phyloP scores from a whole-genome alignment of 2,888 invertebrate genomes.

The Minunthozetes semirufus region DNA sequence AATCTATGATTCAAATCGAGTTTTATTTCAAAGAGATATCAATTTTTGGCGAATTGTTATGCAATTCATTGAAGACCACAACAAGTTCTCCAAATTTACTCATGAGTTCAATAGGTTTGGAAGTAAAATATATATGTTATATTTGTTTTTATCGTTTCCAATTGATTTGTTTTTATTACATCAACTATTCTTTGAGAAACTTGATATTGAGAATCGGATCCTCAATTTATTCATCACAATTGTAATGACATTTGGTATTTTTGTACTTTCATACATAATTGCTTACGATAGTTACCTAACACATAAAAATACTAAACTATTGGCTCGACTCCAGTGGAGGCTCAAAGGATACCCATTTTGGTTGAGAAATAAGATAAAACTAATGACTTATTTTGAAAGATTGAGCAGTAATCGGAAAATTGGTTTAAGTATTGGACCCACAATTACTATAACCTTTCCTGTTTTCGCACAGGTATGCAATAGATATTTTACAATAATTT shows the following conservation, averaged over 20 bases:
- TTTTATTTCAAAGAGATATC: background rate
- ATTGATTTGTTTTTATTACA: background rate
- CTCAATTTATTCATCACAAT: too few relatives aligned
- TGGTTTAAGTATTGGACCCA: background rate
- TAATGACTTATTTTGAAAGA: background rate
- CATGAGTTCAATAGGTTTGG: background rate
- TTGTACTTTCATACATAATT: background rate
- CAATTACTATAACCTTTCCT: background rate
- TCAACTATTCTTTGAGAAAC: background rate
- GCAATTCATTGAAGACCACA: background rate
- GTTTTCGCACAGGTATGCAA: background rate
- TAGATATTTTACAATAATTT: too few relatives aligned
- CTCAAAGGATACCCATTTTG: background rate
- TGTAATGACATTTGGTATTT: too few relatives aligned
- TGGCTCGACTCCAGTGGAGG: background rate
- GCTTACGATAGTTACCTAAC: background rate
- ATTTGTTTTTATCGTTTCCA: background rate
- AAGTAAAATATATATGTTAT: background rate
- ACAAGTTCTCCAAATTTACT: background rate
- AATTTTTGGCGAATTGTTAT: background rate
- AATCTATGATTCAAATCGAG: background rate
- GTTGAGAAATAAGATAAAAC: background rate
- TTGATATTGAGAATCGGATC: background rate
- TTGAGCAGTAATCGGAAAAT: background rate
- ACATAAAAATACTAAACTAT: background rate